Evolutionary conservation across 2,888 invertebrate genomes (phyloP), one percentile per base, ranked within the genome.

Genomic region (Agrochola macilenta): DNA sequence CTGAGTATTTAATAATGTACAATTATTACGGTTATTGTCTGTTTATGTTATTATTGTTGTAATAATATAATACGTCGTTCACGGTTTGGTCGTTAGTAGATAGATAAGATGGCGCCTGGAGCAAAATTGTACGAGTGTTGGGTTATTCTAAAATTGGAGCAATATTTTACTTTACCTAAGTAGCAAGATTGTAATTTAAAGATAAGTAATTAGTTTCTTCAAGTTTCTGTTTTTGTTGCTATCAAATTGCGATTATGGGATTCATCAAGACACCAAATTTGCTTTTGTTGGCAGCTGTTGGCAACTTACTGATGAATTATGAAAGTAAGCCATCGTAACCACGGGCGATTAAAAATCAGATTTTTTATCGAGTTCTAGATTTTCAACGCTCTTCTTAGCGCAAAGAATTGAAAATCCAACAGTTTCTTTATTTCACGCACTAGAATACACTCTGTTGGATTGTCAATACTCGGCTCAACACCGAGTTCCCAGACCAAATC

Each of bases 1-100:
- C 61, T n/a, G 30, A 71, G 68, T 69, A 71, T 73, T 60, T 74
- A 73, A 75, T 83, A 83, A 83, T 57, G 57, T 70, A 69, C n/a
- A 61, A 79, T 79, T 54, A 83, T 76, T 74, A 70, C 26, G 46
- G 46, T 83, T 83, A 70, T 63, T 76, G 30, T 73, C 63, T 54
- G 68, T 58, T 75, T 72, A 49, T 68, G 70, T 49, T 71, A 58
- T 66, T 69, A 61, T 68, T 80, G 49, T 73, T 58, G 26, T 49
- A 68, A 58, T 71, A 64, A 30, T 69, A 64, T 68, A 75, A 69
- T 74, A 46, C 14, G 11, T 43, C 5, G 60, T 69, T 64, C 73
- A 76, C 39, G 61, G 60, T 74, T 71, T 61, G 26, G 63, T 84
- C 68, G 68, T 83, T 74, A 83, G 20, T 4, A n/a, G 14, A 64